Evolutionary conservation across 2,113 vertebrate species (phyloP).

Genomic region (Colistium nudipinnis): DNA sequence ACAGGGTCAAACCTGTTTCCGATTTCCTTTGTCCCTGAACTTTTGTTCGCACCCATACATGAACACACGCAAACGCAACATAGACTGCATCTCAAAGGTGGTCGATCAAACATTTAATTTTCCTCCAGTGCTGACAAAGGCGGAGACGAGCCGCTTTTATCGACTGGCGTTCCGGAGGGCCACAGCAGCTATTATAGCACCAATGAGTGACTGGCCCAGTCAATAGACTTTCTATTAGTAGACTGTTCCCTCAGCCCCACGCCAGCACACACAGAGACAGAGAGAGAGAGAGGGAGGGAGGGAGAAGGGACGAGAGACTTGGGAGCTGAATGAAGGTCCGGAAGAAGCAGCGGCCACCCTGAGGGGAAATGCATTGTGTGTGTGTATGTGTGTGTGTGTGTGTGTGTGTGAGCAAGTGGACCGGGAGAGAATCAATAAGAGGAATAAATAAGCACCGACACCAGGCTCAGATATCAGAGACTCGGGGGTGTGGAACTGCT

Average conservation of each 20-base stretch:
- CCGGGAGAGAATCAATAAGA: slow-evolving; percentile 65
- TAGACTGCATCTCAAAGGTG: slow-evolving; percentile 62
- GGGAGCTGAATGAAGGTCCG: slow-evolving; percentile 65
- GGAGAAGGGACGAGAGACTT: slow-evolving; percentile 22
- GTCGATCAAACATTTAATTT: slow-evolving; percentile 81
- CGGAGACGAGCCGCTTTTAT: slow-evolving; percentile 74
- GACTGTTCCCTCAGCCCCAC: slow-evolving; percentile 61
- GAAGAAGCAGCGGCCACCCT: slow-evolving; percentile 50
- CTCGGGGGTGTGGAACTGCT: slow-evolving; percentile 27
- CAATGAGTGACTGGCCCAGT: slow-evolving; percentile 73
- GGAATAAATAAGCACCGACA: slow-evolving; percentile 68
- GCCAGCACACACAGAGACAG: slow-evolving; percentile 50
- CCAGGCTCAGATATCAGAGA: slow-evolving; percentile 37
- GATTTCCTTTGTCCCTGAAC: slow-evolving; percentile 19
- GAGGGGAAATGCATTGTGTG: slow-evolving; percentile 42
- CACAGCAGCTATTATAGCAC: slow-evolving; percentile 73
- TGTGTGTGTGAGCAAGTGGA: slow-evolving; percentile 35
- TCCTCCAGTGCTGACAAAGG: slow-evolving; percentile 73
- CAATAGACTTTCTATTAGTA: slow-evolving; percentile 80
- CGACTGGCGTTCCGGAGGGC: slow-evolving; percentile 67
- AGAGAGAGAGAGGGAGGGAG: background rate
- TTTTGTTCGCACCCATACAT: slow-evolving; percentile 4
- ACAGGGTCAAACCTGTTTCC: slow-evolving; percentile 35
- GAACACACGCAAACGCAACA: background rate
- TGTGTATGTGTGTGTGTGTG: slow-evolving; percentile 8